Base-by-base conservation (phyloP, 2,888 invertebrate genomes). In the Drosophila multiciliata region DNA sequence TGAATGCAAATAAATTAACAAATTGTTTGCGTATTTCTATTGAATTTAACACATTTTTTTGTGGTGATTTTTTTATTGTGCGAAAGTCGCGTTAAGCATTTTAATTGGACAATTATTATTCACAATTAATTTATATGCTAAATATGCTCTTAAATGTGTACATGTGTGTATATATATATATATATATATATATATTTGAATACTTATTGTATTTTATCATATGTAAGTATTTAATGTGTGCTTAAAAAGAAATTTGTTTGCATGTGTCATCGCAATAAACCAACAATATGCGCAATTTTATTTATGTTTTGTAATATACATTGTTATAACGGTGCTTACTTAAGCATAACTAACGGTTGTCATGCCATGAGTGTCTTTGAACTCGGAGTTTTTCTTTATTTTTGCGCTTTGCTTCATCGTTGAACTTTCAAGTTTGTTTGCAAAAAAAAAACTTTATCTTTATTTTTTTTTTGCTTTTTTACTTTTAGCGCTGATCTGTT, bases 101-200 rank as follows among this genome's bases (percentile, higher is more conserved):
- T 88, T 80, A 89, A 84, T 90, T 80, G 81, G 68, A 75, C 82
- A 78, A 87, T 89, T 88, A 82, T 84, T 78, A 80, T 89, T 78
- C 73, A 50, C 68, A 80, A 69, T 65, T 84, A 80, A 87, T 87
- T 86, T 80, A 72, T 82, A 77, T 89, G 89, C 75, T 75, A 78
- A 89, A 75, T 78, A 79, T 72, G 78, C 68, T 58, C 50, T 70
- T 53, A 65, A 17, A 26, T 20, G n/a, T 40, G 36, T 62, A 26
- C 23, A 38, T 11, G n/a, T n/a, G 7, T 6, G 11, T 11, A 12
- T 12, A 26, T 9, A 17, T 15, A 45, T 54, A n/a, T 58, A 23
- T 23, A 23, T 23, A 23, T 64, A 26, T 23, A 26, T 52, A 36
- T 60, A 20, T 42, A 17, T 15, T 38, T 17, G 7, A 38, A 48